These are phyloP conservation scores for Euplexia lucipara DNA, from an alignment of 2,888 invertebrate genomes.

Conservation along the genomic window DNA sequence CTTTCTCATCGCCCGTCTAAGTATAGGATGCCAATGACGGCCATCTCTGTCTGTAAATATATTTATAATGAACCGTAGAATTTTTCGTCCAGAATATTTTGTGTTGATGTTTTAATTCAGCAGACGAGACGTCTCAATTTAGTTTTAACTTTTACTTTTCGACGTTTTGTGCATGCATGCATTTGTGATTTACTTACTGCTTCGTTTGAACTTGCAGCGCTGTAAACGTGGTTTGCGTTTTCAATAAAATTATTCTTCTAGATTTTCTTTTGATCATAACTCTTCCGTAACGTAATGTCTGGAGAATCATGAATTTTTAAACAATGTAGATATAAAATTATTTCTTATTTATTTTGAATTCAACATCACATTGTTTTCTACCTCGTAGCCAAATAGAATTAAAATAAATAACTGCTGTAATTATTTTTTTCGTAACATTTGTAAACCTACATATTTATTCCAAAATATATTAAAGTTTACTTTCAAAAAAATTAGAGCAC, in stretches of 20 bases:
- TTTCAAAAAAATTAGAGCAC: slow-evolving; percentile 33
- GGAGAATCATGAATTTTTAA: slow-evolving; percentile 26
- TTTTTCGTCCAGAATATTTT: slow-evolving; percentile 33
- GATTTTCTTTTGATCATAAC: slow-evolving; percentile 33
- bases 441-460: slow-evolving; percentile 23
- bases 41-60: slow-evolving; percentile 50
- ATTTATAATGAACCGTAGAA: slow-evolving; percentile 35
- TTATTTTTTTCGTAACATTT: slow-evolving; percentile 20
- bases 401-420: slow-evolving; percentile 19
- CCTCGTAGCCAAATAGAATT: slow-evolving; percentile 58
- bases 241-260: slow-evolving; percentile 25
- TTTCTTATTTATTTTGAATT: slow-evolving; percentile 35
- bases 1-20: background rate
- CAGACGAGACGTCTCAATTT: slow-evolving; percentile 2
- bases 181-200: slow-evolving; percentile 37
- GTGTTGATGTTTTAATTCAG: slow-evolving; percentile 25
- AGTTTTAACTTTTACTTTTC: slow-evolving; percentile 44
- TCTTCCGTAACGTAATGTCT: slow-evolving; percentile 39
- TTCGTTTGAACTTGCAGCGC: slow-evolving; percentile 33
- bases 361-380: slow-evolving; percentile 42
- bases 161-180: slow-evolving; percentile 46
- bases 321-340: slow-evolving; percentile 17
- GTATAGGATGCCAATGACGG: slow-evolving; percentile 15
- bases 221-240: slow-evolving; percentile 18
- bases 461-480: slow-evolving; percentile 19